Evolutionary conservation across 2,113 vertebrate species (phyloP).

Genomic region (Hiodon alosoides): DNA sequence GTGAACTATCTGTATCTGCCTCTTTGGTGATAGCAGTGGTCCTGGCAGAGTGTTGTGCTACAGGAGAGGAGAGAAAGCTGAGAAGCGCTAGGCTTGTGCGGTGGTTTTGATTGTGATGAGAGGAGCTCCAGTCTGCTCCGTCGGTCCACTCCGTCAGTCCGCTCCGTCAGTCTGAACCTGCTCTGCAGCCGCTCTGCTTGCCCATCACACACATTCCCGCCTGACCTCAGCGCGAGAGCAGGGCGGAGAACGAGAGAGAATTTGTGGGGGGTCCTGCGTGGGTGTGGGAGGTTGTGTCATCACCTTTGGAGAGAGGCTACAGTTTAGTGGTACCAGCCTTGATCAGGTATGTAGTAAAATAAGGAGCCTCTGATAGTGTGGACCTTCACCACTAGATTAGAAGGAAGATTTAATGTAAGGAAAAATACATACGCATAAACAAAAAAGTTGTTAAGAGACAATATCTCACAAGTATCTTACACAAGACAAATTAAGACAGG

Average conservation of each 20-base stretch:
- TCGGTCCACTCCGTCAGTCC: neutral
- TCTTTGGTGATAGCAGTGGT: neutral
- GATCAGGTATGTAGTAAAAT: too few relatives aligned
- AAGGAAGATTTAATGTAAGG: too few relatives aligned
- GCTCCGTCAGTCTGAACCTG: neutral
- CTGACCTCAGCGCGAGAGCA: slow-evolving; percentile 1
- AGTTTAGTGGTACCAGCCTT: too few relatives aligned
- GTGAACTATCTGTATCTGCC: neutral
- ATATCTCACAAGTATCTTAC: too few relatives aligned
- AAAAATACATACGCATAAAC: too few relatives aligned
- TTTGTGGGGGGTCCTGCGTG: too few relatives aligned
- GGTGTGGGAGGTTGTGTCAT: too few relatives aligned
- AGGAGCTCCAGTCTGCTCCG: neutral
- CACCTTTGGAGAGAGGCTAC: too few relatives aligned
- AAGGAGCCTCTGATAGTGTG: too few relatives aligned
- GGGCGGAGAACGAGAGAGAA: neutral
- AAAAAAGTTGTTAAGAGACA: too few relatives aligned
- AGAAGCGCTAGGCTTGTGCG: neutral
- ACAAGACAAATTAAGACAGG: too few relatives aligned
- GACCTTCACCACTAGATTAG: too few relatives aligned
- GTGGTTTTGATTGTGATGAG: slow-evolving; percentile 4
- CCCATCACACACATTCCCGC: slow-evolving; percentile 5
- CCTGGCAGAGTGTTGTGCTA: neutral
- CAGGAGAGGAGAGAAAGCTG: neutral
- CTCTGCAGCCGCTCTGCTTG: neutral